A percentile compares a stretch with the other conserved stretches of the same genome.
Conservation (phyloP, 2,888 invertebrate species). For the Cosmopolites sordidus region DNA sequence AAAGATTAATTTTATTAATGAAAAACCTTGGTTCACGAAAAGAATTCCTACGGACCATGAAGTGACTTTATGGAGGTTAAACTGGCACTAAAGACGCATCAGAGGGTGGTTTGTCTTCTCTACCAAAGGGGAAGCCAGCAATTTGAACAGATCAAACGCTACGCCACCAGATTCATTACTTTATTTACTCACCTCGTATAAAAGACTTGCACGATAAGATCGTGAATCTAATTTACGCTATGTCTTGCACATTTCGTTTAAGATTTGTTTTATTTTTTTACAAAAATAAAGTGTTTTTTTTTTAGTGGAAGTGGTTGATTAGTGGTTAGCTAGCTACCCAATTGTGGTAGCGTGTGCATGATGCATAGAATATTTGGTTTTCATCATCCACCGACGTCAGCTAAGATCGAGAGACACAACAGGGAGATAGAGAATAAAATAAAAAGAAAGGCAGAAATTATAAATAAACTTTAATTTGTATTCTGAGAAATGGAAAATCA, state of each 20-base stretch:
- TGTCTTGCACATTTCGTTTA: neutral
- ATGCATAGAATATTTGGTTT: conserved; percentile 30
- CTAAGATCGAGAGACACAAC: conserved; percentile 45
- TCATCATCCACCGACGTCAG: conserved; percentile 37
- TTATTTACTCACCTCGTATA: too few relatives aligned
- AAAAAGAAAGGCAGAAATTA: conserved; percentile 41
- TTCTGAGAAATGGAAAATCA: conserved; percentile 35
- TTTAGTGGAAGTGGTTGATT: conserved; percentile 45
- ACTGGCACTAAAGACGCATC: too few relatives aligned
- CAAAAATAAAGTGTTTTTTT: conserved; percentile 42
- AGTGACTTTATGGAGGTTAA: too few relatives aligned
- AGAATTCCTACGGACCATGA: too few relatives aligned
- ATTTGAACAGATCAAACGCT: too few relatives aligned
- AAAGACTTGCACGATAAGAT: neutral
- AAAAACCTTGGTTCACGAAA: too few relatives aligned
- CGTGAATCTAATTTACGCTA: neutral
- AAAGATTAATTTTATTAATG: too few relatives aligned
- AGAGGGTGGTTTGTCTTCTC: too few relatives aligned
- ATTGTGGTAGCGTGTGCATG: conserved; percentile 33
- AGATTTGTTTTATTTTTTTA: conserved; percentile 28
- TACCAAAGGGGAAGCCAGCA: too few relatives aligned
- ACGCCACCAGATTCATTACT: too few relatives aligned
- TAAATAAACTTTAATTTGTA: conserved; percentile 41
- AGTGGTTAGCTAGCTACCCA: conserved; percentile 36
- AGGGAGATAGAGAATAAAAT: conserved; percentile 37